These are phyloP conservation scores for Menidia menidia DNA, from an alignment of 2,797 vertebrate genomes.

Conservation along the genomic window DNA sequence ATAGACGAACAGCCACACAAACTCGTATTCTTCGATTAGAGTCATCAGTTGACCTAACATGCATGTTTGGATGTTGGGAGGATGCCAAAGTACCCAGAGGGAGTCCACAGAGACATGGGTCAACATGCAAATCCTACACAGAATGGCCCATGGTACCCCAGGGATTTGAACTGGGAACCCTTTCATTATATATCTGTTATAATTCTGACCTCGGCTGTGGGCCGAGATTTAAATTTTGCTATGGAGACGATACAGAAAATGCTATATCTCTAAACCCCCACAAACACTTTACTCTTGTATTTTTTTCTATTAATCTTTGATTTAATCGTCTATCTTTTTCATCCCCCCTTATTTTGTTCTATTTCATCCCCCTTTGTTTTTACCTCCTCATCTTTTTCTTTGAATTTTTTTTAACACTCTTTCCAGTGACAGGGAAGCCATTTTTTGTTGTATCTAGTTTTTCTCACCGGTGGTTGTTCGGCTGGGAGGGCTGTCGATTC, in stretches of 20 bases:
- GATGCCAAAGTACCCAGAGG: too few species aligned
- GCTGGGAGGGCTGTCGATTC: slow-evolving; percentile 92
- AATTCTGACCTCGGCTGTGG: too few species aligned
- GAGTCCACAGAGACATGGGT: too few species aligned
- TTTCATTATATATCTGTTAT: too few species aligned
- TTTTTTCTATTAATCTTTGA: too few species aligned
- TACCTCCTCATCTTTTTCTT: not conserved
- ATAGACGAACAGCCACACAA: too few species aligned
- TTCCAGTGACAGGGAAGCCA: slow-evolving; percentile 91
- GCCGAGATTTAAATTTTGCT: not conserved
- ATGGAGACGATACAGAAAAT: not conserved
- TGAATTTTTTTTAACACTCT: not conserved
- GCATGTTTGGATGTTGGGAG: too few species aligned
- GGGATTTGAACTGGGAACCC: too few species aligned
- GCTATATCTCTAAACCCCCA: not conserved
- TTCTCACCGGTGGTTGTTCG: slow-evolving; percentile 93
- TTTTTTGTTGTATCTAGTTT: slow-evolving; percentile 93
- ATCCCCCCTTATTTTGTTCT: not conserved
- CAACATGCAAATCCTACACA: too few species aligned
- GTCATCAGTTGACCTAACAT: too few species aligned
- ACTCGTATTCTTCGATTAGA: too few species aligned
- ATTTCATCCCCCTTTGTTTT: not conserved
- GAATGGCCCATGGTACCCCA: too few species aligned
- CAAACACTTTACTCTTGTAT: not conserved
- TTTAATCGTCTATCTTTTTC: not conserved